Percentiles rank a stretch among this genome's conserved stretches.
Conservation (phyloP, 2,888 invertebrate genomes). For the Hyles lineata region DNA sequence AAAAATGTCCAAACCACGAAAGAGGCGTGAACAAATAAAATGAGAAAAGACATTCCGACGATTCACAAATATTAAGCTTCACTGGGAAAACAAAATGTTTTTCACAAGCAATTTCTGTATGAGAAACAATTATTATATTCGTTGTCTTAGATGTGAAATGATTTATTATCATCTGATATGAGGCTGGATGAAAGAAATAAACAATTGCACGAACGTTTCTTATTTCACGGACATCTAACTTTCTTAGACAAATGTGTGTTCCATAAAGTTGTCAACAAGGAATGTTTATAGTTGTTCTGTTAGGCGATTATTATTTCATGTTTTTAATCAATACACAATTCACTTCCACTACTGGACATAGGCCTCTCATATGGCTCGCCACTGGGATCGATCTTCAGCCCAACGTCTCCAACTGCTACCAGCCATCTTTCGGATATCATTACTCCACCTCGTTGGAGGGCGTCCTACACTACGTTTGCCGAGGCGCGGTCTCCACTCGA, state of each 20-base stretch:
- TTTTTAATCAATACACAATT: too few species aligned
- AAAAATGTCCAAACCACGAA: conserved; percentile 1
- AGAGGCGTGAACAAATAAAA: not conserved
- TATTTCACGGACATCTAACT: not conserved
- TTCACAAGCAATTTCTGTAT: conserved; percentile 10
- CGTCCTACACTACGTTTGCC: too few species aligned
- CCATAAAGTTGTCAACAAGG: not conserved
- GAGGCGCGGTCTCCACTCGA: too few species aligned
- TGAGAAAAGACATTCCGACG: not conserved
- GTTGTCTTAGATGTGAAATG: conserved; percentile 5
- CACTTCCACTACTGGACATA: too few species aligned
- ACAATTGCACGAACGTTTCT: conserved; percentile 4
- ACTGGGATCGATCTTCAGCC: too few species aligned
- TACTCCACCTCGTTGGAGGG: too few species aligned
- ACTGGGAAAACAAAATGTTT: not conserved
- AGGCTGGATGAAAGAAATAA: conserved; percentile 14
- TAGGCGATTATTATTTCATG: not conserved
- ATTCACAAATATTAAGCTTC: not conserved
- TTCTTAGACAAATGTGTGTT: not conserved
- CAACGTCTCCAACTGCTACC: too few species aligned
- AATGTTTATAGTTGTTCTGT: not conserved
- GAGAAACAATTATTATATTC: conserved; percentile 22
- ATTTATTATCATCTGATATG: conserved; percentile 28
- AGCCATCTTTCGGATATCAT: too few species aligned
- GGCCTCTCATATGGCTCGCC: too few species aligned